Evolutionary conservation across 1,140 invertebrate genomes (phyloP).

Genomic region (Periplaneta americana): DNA sequence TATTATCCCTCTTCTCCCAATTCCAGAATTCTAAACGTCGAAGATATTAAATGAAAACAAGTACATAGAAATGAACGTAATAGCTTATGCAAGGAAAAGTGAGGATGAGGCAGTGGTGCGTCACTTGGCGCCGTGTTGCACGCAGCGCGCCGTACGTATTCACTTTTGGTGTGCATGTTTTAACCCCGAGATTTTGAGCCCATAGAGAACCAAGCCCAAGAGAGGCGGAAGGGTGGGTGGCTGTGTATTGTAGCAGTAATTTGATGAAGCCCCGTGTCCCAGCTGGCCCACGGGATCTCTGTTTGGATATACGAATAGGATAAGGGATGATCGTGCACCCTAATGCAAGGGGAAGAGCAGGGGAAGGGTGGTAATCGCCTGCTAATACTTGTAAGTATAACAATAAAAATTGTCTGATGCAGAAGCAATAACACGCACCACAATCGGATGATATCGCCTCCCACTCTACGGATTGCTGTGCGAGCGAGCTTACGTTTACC

Average conservation of each 20-base stretch:
- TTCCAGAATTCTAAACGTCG: too few relatives aligned
- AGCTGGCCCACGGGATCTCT: not conserved
- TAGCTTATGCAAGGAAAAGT: too few relatives aligned
- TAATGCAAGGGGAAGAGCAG: not conserved
- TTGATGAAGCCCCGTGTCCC: constrained; percentile 7
- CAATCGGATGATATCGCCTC: too few relatives aligned
- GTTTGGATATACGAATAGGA: not conserved
- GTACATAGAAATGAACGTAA: too few relatives aligned
- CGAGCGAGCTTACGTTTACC: too few relatives aligned
- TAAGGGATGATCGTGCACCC: constrained; percentile 6
- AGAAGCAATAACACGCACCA: not conserved
- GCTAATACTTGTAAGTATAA: not conserved
- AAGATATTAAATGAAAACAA: too few relatives aligned
- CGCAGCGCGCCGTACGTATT: not conserved
- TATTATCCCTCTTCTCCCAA: too few relatives aligned
- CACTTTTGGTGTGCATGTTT: constrained; percentile 1
- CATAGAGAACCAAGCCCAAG: not conserved
- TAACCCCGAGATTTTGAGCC: constrained; percentile 9
- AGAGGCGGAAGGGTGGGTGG: not conserved
- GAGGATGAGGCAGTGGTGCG: too few relatives aligned
- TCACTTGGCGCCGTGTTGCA: not conserved
- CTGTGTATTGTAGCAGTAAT: constrained; percentile 5
- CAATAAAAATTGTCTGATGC: not conserved
- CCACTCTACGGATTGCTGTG: too few relatives aligned
- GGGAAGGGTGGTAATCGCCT: not conserved